Evolutionary conservation across 2,888 invertebrate species (phyloP).

Genomic region (Dioctria linearis): DNA sequence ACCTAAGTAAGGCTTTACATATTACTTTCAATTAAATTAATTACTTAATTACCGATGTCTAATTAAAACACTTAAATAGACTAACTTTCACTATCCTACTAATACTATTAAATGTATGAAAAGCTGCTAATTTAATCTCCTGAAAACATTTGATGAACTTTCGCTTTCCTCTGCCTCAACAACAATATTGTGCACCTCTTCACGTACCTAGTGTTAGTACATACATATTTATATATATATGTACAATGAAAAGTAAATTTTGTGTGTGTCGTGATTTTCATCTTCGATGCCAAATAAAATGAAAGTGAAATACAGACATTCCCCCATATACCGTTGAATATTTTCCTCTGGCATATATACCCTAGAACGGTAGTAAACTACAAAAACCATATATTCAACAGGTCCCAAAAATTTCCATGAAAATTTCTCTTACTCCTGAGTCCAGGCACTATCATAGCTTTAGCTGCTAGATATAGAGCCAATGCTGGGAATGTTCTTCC

Average conservation of each 20-base stretch:
- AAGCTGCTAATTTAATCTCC: constrained; percentile 7
- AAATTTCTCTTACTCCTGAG: constrained; percentile 18
- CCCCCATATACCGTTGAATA: constrained; percentile 13
- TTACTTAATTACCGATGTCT: too few relatives aligned
- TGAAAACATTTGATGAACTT: constrained; percentile 42
- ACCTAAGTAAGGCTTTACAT: too few relatives aligned
- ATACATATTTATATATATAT: neutral
- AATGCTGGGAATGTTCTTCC: constrained; percentile 34
- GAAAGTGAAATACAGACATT: constrained; percentile 49
- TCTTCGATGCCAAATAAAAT: constrained; percentile 47
- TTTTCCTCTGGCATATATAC: constrained; percentile 22
- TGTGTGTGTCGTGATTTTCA: constrained; percentile 51
- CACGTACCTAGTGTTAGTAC: neutral
- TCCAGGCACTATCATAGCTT: constrained; percentile 4
- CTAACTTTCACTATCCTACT: constrained; percentile 31
- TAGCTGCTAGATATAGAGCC: neutral
- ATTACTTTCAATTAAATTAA: too few relatives aligned
- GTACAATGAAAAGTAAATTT: constrained; percentile 38
- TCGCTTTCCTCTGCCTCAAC: constrained; percentile 36
- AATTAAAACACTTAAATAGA: constrained; percentile 37
- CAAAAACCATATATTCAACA: constrained; percentile 53
- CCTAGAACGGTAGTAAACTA: constrained; percentile 19
- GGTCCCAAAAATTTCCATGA: constrained; percentile 57
- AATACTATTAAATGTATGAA: constrained; percentile 13
- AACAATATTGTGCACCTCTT: neutral